These are phyloP conservation scores for Anguilla megastoma DNA, from an alignment of 2,797 vertebrate species.

Conservation along the genomic window DNA sequence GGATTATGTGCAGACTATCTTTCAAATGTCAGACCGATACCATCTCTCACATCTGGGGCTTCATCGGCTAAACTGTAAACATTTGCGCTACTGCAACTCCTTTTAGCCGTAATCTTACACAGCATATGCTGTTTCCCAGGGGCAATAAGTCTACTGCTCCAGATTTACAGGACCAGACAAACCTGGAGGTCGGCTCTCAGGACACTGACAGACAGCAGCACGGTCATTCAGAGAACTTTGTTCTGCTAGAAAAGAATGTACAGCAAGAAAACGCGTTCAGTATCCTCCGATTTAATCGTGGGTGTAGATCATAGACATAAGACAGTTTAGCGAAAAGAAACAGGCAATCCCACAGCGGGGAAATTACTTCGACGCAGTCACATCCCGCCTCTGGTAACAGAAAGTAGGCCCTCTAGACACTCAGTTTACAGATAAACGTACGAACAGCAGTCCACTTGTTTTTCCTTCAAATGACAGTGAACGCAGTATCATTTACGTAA, in stretches of 20 bases:
- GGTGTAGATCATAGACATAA: not conserved
- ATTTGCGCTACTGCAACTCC: slow-evolving; percentile 35
- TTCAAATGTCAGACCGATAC: not conserved
- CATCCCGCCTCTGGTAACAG: not conserved
- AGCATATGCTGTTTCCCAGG: slow-evolving; percentile 2
- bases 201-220: slow-evolving; percentile 35
- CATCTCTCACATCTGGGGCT: not conserved
- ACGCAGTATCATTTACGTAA: slow-evolving; percentile 58
- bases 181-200: slow-evolving; percentile 37
- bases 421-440: not conserved
- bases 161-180: slow-evolving; percentile 30
- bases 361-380: not conserved
- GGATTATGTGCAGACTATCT: not conserved
- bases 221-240: not conserved
- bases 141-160: slow-evolving; percentile 29
- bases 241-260: not conserved
- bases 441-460: not conserved
- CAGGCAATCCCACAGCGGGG: not conserved
- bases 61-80: slow-evolving; percentile 13
- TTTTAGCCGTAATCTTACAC: slow-evolving; percentile 17
- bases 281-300: not conserved
- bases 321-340: not conserved
- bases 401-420: not conserved
- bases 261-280: not conserved
- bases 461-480: slow-evolving; percentile 44